Conservation (phyloP, 2,113 vertebrate species). For the Dendrocopos noguchii region DNA sequence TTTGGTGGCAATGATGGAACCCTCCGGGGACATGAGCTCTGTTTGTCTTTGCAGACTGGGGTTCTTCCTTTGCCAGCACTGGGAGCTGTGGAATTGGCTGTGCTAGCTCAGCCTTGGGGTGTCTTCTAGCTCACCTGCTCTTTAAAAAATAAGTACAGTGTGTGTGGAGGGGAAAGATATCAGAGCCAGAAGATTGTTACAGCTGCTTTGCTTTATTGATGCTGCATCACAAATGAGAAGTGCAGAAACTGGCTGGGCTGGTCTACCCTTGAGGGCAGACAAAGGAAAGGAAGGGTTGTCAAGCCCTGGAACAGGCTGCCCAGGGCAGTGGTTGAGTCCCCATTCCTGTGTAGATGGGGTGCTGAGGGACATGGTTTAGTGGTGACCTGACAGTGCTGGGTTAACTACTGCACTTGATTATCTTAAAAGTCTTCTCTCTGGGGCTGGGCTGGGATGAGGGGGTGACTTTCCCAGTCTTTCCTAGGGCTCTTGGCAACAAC, state of each 20-base stretch:
- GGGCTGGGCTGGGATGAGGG: background rate
- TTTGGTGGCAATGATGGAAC: background rate
- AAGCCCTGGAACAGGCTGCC: no score
- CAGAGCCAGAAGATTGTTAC: background rate
- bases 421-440: background rate
- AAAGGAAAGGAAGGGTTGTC: background rate
- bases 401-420: no score
- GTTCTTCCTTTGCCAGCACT: background rate
- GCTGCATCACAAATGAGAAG: slow-evolving; percentile 29
- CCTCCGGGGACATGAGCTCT: background rate
- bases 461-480: background rate
- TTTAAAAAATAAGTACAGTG: background rate
- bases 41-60: background rate
- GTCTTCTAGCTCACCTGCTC: background rate
- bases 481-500: background rate
- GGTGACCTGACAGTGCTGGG: no score
- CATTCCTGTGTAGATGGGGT: no score
- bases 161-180: background rate
- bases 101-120: accelerated
- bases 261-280: background rate
- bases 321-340: no score
- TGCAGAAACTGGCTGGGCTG: slow-evolving; percentile 27
- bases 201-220: slow-evolving; percentile 50
- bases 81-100: background rate
- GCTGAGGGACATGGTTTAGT: no score